A percentile compares a stretch with the other conserved stretches of the same genome.
phyloP scores from a whole-genome alignment of 2,888 invertebrate species.

The Drosophila ezoana region DNA sequence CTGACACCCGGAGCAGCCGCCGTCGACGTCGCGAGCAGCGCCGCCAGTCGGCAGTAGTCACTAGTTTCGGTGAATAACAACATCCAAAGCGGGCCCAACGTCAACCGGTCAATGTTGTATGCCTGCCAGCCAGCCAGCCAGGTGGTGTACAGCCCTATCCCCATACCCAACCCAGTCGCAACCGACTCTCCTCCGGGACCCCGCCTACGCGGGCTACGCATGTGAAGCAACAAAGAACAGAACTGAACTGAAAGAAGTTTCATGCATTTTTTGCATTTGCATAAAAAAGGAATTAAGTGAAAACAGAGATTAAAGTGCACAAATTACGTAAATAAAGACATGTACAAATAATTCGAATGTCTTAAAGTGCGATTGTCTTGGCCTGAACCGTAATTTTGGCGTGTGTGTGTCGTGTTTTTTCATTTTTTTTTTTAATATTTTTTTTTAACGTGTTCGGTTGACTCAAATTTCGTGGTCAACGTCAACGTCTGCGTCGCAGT shows the following conservation, averaged over 20 bases:
- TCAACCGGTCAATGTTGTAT: constrained; percentile 30
- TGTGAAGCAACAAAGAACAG: constrained; percentile 23
- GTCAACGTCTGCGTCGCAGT: constrained; percentile 37
- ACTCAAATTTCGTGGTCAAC: constrained; percentile 68
- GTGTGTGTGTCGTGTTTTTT: constrained; percentile 18
- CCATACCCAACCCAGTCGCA: not conserved
- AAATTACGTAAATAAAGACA: constrained; percentile 42
- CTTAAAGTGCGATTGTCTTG: constrained; percentile 27
- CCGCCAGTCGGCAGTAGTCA: constrained; percentile 50
- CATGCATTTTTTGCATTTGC: constrained; percentile 36
- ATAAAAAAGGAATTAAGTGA: constrained; percentile 31
- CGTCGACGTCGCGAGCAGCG: constrained; percentile 29
- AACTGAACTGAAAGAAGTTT: constrained; percentile 21
- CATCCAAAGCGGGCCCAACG: constrained; percentile 44
- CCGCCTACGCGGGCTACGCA: constrained; percentile 10
- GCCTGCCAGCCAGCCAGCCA: constrained; percentile 19
- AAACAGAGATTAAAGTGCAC: constrained; percentile 38
- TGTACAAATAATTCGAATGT: constrained; percentile 4
- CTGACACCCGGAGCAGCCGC: constrained; percentile 30
- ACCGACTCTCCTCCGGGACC: not conserved
- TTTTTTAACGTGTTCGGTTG: constrained; percentile 57
- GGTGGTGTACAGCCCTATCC: constrained; percentile 16
- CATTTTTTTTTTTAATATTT: constrained; percentile 14
- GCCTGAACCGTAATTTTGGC: constrained; percentile 11
- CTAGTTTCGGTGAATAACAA: constrained; percentile 59